Base-by-base conservation (phyloP, 2,113 vertebrate genomes). In the Pagrus major region DNA sequence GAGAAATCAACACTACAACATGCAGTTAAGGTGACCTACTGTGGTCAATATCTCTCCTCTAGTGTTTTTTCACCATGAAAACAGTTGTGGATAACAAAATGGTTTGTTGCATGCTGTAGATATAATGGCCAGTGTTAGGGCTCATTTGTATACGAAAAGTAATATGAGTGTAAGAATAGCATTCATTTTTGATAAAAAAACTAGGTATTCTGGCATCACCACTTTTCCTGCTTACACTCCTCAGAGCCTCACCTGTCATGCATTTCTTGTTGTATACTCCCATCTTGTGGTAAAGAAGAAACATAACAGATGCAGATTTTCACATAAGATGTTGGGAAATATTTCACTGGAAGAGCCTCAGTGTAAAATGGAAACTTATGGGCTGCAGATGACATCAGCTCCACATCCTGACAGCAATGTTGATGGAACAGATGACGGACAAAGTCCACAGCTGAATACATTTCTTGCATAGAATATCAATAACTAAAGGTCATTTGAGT, bases 211-310 rank as follows among this genome's bases (percentile, higher is more conserved):
- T 15, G 6, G 16, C 18, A n/a, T n/a, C n/a, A n/a, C n/a, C n/a
- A n/a, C n/a, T n/a, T 29, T 71, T 1, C 5, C 12, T 35, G 37
- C 42, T 11, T 1, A 37, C 21, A 35, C 0, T 67, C 18, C 9
- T 41, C 23, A 25, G 1, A n/a, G 21, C 5, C 12, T 16, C 4
- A 1, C 0, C 1, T 55, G n/a, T 9, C 64, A 5, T 65, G 2
- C 16, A 42, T 10, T 18, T 60, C 37, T 84, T 72, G 55, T 67
- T 68, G 23, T 70, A 52, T 80, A 63, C 76, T 64, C 0, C 86
- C 81, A 84, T 73, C 90, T 75, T 60, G 80, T 88, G 87, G 83
- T 42, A 2, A 67, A 78, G 1, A 52, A 14, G 29, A 68, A 58
- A 51, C 27, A 67, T 9, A 15, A 46, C 67, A 67, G 15, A 59